These are phyloP conservation scores for Andrena cerasifolii DNA, from an alignment of 1,140 invertebrate species.

Conservation along the genomic window DNA sequence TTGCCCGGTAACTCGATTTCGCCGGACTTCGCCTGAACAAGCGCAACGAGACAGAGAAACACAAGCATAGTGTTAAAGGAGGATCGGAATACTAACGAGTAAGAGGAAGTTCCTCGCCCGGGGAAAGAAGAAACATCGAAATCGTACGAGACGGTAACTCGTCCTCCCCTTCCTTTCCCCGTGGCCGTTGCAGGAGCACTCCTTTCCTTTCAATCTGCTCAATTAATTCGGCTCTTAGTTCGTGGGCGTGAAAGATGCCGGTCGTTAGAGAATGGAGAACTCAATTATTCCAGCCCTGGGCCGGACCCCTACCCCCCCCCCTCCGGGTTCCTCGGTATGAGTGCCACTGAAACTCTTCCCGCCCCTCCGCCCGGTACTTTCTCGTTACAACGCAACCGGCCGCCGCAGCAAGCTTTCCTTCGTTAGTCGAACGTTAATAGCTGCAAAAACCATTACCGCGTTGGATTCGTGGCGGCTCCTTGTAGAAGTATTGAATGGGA, in stretches of 20 bases:
- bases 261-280: slow-evolving; percentile 55
- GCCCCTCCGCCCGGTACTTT: too few relatives aligned
- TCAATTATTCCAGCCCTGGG: slow-evolving; percentile 51
- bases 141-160: slow-evolving; percentile 13
- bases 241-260: slow-evolving; percentile 47
- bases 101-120: not conserved
- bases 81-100: slow-evolving; percentile 47
- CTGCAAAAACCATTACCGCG: slow-evolving; percentile 62
- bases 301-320: too few relatives aligned
- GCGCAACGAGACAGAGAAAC: slow-evolving; percentile 46
- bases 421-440: slow-evolving; percentile 60
- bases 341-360: not conserved
- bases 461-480: slow-evolving; percentile 34
- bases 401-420: slow-evolving; percentile 41
- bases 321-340: slow-evolving; percentile 6
- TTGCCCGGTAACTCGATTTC: slow-evolving; percentile 65
- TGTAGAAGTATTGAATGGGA: slow-evolving; percentile 41
- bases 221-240: slow-evolving; percentile 60
- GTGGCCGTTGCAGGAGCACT: not conserved
- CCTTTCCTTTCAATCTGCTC: slow-evolving; percentile 33
- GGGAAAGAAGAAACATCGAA: slow-evolving; percentile 5
- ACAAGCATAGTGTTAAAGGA: slow-evolving; percentile 17
- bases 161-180: not conserved
- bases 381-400: slow-evolving; percentile 27
- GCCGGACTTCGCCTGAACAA: slow-evolving; percentile 29